Percentiles rank a stretch among this genome's conserved stretches.
Conservation (phyloP, 2,888 invertebrate species). For the Clivina fossor region DNA sequence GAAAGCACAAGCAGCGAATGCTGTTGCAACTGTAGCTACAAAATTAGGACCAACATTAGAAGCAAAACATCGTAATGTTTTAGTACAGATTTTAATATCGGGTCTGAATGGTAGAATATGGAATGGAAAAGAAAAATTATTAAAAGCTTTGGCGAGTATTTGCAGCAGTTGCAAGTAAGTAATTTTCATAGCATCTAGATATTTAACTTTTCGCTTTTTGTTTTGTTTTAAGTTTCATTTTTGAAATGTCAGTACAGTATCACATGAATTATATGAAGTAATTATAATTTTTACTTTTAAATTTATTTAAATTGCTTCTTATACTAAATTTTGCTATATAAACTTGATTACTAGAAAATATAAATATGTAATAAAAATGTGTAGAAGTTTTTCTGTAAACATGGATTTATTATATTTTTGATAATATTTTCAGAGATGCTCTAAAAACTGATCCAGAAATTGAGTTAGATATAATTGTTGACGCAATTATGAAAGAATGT, state of each 20-base stretch:
- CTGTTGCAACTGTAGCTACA: conserved; percentile 76
- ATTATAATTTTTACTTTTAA: not conserved
- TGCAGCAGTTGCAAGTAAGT: conserved; percentile 70
- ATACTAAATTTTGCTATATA: conserved; percentile 4
- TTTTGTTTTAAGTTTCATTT: too few relatives aligned
- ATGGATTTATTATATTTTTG: conserved; percentile 14
- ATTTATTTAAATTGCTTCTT: not conserved
- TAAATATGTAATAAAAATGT: conserved; percentile 1
- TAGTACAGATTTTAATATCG: conserved; percentile 66
- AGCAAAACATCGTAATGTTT: conserved; percentile 62
- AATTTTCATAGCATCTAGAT: conserved; percentile 32
- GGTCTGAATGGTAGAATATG: conserved; percentile 83
- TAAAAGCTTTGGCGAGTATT: conserved; percentile 75
- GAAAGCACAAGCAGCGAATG: conserved; percentile 84
- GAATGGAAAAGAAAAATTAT: conserved; percentile 82
- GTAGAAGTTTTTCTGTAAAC: not conserved
- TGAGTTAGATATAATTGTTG: conserved; percentile 58
- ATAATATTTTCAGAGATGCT: conserved; percentile 50
- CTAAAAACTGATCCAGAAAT: conserved; percentile 52
- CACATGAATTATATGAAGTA: conserved; percentile 25
- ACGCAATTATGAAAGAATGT: conserved; percentile 75
- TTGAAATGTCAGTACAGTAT: too few relatives aligned
- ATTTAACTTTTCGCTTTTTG: too few relatives aligned
- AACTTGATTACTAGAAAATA: not conserved
- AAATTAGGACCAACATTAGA: conserved; percentile 68